Conservation (phyloP, 2,888 invertebrate genomes). For the Spialia ferax region DNA sequence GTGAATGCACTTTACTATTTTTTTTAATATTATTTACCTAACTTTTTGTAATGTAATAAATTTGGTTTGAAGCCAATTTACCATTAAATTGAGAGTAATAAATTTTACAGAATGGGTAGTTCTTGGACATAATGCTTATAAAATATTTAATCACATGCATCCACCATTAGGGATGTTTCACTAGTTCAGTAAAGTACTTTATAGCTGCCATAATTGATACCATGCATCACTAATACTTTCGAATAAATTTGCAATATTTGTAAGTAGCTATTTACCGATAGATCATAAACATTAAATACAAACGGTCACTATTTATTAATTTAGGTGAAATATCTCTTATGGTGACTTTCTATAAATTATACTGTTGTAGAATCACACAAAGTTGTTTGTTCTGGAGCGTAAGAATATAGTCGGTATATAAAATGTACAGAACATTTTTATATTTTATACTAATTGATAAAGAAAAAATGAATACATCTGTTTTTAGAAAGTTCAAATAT, state of each 20-base stretch:
- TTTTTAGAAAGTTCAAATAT: slow-evolving; percentile 37
- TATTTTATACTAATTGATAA: slow-evolving; percentile 36
- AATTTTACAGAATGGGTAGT: slow-evolving; percentile 12
- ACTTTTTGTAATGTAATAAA: slow-evolving; percentile 3
- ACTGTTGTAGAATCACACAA: slow-evolving; percentile 30
- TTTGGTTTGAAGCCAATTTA: not conserved
- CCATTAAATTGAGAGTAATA: slow-evolving; percentile 1
- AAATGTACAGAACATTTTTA: slow-evolving; percentile 39
- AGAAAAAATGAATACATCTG: slow-evolving; percentile 26
- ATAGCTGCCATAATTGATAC: slow-evolving; percentile 7
- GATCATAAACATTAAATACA: slow-evolving; percentile 14
- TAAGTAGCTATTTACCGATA: not conserved
- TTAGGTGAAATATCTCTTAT: slow-evolving; percentile 34
- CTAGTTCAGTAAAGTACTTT: slow-evolving; percentile 9
- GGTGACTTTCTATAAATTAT: slow-evolving; percentile 25
- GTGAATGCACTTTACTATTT: slow-evolving; percentile 11
- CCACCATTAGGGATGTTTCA: slow-evolving; percentile 37
- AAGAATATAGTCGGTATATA: slow-evolving; percentile 35
- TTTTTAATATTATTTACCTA: too few species aligned
- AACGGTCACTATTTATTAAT: not conserved
- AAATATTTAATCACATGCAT: slow-evolving; percentile 27
- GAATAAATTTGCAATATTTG: slow-evolving; percentile 29
- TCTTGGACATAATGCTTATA: slow-evolving; percentile 3
- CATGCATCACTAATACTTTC: not conserved
- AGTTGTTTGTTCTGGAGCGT: slow-evolving; percentile 31